Evolutionary conservation across 2,888 invertebrate species (phyloP), one percentile per base, ranked within the genome.

Genomic region (Xestia ashworthii): DNA sequence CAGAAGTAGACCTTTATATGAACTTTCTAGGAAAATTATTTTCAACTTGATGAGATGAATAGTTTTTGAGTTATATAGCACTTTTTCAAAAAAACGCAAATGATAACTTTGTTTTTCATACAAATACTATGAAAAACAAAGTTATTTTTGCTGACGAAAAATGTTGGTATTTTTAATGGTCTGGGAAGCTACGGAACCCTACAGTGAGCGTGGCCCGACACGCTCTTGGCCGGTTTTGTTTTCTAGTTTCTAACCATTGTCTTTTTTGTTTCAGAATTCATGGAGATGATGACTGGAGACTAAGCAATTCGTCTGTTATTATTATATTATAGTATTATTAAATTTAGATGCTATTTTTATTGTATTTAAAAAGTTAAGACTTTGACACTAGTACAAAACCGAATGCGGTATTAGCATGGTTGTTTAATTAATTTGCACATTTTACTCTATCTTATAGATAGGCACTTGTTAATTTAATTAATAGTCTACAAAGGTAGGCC

Each of bases 271-370:
- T 76, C 97, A 98, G 98, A 99, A 97, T 99, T 99, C 97, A 99
- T 99, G 98, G 98, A 99, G 97, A 98, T 99, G 98, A 99, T 98
- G 98, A 98, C 98, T 92, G 98, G 98, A 92, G 98, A 98, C 95
- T 98, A 98, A 97, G 89, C 82, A 81, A 83, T 83, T 76, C 76
- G 80, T 84, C 82, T 82, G 87, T 82, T 44, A 78, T 79, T 80
- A 84, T 85, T 89, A 88, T 68, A 87, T 90, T 90, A 90, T 93
- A 91, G 91, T 91, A 93, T 93, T 92, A 92, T 92, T 92, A 92
- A 90, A 89, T 90, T 92, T 94, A 95, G 92, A 93, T 88, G 90
- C 88, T 94, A 94, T 92, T 93, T 92, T 92, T 90, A 91, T 87
- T 92, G 91, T 92, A 92, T 91, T 90, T 91, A 91, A 91, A 91